Evolutionary conservation across 2,113 vertebrate species (phyloP).

Genomic region (Oncorhynchus kisutch): DNA sequence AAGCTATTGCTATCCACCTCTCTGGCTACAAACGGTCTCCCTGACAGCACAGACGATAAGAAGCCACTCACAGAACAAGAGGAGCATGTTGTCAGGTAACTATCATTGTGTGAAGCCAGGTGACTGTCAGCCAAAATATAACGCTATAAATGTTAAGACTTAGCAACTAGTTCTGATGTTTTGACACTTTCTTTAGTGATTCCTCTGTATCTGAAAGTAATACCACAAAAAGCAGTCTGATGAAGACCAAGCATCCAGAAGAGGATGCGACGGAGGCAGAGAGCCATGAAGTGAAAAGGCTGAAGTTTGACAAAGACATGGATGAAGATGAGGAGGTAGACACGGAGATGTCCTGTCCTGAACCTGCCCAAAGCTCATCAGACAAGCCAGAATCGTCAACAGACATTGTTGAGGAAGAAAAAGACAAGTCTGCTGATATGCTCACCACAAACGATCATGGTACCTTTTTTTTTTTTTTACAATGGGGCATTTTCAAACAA

Average conservation of each 20-base stretch:
- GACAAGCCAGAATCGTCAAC: constrained; percentile 68
- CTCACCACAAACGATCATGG: constrained; percentile 75
- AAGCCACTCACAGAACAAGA: constrained; percentile 71
- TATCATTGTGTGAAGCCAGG: background rate
- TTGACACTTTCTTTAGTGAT: constrained; percentile 70
- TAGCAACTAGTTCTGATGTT: background rate
- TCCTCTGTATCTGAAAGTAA: constrained; percentile 75
- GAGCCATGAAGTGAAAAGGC: constrained; percentile 86
- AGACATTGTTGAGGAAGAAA: constrained; percentile 70
- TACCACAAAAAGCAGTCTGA: constrained; percentile 66
- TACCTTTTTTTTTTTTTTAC: constrained; percentile 43
- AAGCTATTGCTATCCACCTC: constrained; percentile 83
- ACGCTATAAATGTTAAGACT: background rate
- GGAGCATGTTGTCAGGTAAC: constrained; percentile 80
- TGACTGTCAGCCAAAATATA: background rate
- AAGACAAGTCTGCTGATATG: constrained; percentile 62
- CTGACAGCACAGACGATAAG: constrained; percentile 82
- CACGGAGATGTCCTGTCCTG: constrained; percentile 64
- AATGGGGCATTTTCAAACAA: background rate
- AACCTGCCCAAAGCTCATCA: constrained; percentile 69
- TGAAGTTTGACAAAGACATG: constrained; percentile 81
- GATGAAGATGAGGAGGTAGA: constrained; percentile 63
- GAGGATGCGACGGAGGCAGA: constrained; percentile 73
- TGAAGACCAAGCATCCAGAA: constrained; percentile 83
- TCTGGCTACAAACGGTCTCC: constrained; percentile 90